Base-by-base conservation (phyloP, 2,888 invertebrate genomes). In the Andrena flavipes region DNA sequence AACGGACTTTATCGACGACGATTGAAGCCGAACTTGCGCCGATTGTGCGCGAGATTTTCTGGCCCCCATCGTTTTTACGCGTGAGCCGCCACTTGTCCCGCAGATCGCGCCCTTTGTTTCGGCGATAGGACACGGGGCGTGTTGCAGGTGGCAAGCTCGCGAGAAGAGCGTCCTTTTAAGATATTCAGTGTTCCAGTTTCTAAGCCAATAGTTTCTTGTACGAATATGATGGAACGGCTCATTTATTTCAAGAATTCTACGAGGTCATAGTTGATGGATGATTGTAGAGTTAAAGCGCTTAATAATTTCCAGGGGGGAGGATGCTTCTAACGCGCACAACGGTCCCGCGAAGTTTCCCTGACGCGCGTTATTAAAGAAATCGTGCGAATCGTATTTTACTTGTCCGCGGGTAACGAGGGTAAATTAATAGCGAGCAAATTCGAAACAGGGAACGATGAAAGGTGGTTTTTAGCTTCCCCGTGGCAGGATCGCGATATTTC, bases 1-100 rank as follows among this genome's bases (percentile, higher is more conserved):
- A 73, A 62, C 72, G 74, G 80, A 73, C 79, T 87, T 88, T 88
- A 87, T 87, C 87, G 76, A 74, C 54, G 69, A 60, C 51, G 67
- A 68, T 54, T 69, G 56, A 75, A 73, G 76, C 70, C 80, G 49
- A 64, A 74, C 78, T 74, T 84, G 79, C 1, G 42, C 69, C 86
- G 87, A 87, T 89, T 85, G 85, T 78, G 69, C 82, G 51, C 51
- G 80, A 73, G 82, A 72, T 67, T 73, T 64, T 33, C 23, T 35
- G 30, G 42, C 60, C 65, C 35, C 49, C 49, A 48, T 59, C 33
- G 26, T 29, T 69, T 64, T 42, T 33, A 30, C 33, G 51, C 2
- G 33, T 30, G 49, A 20, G 30, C 30, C 16, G 20, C 10, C 51
- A 20, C 51, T 30, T 1, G 49, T 20, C 30, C 10, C 20, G 29